Base-by-base conservation (phyloP, 2,888 invertebrate genomes). In the Agrotis ipsilon region DNA sequence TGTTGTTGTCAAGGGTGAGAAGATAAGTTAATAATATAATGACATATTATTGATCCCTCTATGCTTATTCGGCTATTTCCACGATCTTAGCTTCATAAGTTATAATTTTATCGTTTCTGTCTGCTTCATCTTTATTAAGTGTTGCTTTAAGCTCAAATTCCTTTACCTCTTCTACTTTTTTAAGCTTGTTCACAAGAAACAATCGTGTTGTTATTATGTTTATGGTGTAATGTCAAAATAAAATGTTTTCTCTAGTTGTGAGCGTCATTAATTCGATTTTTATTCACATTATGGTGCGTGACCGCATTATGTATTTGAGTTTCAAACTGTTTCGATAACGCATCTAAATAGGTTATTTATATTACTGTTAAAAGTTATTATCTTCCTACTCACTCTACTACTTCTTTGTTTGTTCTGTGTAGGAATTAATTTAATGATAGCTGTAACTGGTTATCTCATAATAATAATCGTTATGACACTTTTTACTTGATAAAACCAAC, bases 1-100 rank as follows among this genome's bases (percentile, higher is more conserved):
- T 96, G 96, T 96, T 95, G 85, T 90, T 94, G 96, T 96, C 96
- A 96, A 94, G 96, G 96, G 95, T 96, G 96, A 96, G 95, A 94
- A 95, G 95, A 92, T 94, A 93, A 92, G 92, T 94, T 96, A 96
- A 96, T 96, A 94, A 94, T 95, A 93, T 96, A 96, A 96, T 96
- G 94, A 95, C 90, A 92, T 94, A 95, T 94, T 94, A 94, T 93
- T 91, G 89, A 89, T 91, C 90, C 90, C 90, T 90, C 89, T 82
- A 82, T 89, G 91, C 88, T 89, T 92, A 92, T 90, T 93, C 89
- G 89, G 86, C 90, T 92, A 92, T 93, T 92, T 88, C 89, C 87
- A 87, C 86, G 87, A 86, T 89, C 85, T 90, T 89, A 87, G 83
- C 80, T 84, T 79, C 83, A 89, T 87, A 88, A 88, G 88, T 90